phyloP scores from a whole-genome alignment of 2,888 invertebrate genomes.

The Metellina segmentata region DNA sequence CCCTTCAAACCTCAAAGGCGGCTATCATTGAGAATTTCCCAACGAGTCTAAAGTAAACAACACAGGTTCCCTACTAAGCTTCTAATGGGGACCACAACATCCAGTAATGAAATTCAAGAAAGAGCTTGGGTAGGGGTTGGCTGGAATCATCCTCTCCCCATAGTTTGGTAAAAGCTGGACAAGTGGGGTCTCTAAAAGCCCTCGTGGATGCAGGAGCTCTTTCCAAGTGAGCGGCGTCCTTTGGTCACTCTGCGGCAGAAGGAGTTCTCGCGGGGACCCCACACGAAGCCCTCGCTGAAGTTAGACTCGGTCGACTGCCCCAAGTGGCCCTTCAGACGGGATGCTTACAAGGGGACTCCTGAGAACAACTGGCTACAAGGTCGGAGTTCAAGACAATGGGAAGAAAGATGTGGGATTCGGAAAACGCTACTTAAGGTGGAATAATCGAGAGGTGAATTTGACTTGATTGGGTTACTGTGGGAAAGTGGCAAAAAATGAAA shows the following conservation, averaged over 20 bases:
- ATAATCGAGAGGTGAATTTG: constrained; percentile 55
- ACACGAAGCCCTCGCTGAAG: constrained; percentile 53
- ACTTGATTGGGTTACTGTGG: constrained; percentile 67
- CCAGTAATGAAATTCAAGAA: constrained; percentile 49
- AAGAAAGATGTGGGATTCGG: constrained; percentile 58
- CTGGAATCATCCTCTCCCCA: constrained; percentile 33
- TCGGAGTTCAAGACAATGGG: constrained; percentile 62
- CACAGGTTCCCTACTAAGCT: neutral
- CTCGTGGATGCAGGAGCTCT: constrained; percentile 15
- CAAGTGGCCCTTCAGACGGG: constrained; percentile 10
- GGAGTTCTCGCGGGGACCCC: constrained; percentile 57
- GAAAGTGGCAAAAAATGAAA: constrained; percentile 19
- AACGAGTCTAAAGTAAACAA: constrained; percentile 21
- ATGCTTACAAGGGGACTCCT: constrained; percentile 54
- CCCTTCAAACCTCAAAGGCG: too few relatives aligned
- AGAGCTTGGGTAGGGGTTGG: constrained; percentile 1
- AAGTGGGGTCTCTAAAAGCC: constrained; percentile 67
- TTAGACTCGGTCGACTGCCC: constrained; percentile 9
- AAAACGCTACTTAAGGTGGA: constrained; percentile 64
- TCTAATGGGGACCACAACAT: neutral
- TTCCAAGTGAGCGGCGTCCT: constrained; percentile 51
- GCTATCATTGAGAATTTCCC: too few relatives aligned
- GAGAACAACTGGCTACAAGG: constrained; percentile 45
- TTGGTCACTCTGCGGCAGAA: constrained; percentile 56
- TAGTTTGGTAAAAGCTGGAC: constrained; percentile 56